These are phyloP conservation scores for Premnoplex brunnescens DNA, from an alignment of 2,797 vertebrate species.

Conservation along the genomic window DNA sequence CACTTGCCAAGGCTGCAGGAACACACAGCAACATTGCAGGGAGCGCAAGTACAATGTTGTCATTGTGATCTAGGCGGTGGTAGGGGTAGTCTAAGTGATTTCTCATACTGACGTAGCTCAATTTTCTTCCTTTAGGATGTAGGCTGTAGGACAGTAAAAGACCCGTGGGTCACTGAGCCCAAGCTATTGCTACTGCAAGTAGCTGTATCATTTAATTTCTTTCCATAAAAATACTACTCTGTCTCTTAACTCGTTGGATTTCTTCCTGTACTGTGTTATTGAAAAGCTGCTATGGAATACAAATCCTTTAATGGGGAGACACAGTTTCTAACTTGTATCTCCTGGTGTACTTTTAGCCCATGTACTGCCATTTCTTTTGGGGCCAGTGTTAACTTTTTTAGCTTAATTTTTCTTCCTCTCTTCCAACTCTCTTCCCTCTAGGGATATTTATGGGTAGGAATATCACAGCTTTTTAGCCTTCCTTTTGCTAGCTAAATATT, in stretches of 20 bases:
- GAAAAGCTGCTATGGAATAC: not conserved
- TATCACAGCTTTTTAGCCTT: conserved; percentile 10
- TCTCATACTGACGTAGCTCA: not conserved
- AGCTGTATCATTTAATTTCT: not conserved
- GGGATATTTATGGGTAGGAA: not conserved
- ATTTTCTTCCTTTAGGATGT: not conserved
- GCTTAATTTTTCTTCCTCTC: not conserved
- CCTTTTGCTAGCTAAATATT: conserved; percentile 27
- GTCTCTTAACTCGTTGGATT: not conserved
- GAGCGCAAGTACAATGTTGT: fast-evolving
- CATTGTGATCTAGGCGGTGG: not conserved
- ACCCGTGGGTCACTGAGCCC: not conserved
- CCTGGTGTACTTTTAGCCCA: not conserved
- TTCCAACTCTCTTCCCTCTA: not conserved
- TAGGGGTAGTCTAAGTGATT: not conserved
- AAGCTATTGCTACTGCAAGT: not conserved
- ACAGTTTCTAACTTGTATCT: not conserved
- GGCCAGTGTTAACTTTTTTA: not conserved
- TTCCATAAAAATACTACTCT: not conserved
- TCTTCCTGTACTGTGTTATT: not conserved
- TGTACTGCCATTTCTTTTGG: not conserved
- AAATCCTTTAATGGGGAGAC: not conserved
- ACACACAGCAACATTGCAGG: not conserved
- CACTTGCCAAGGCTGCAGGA: not conserved
- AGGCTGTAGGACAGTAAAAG: not conserved